These are phyloP conservation scores for Heliothis subflexa DNA, from an alignment of 1,140 invertebrate genomes.

Conservation along the genomic window DNA sequence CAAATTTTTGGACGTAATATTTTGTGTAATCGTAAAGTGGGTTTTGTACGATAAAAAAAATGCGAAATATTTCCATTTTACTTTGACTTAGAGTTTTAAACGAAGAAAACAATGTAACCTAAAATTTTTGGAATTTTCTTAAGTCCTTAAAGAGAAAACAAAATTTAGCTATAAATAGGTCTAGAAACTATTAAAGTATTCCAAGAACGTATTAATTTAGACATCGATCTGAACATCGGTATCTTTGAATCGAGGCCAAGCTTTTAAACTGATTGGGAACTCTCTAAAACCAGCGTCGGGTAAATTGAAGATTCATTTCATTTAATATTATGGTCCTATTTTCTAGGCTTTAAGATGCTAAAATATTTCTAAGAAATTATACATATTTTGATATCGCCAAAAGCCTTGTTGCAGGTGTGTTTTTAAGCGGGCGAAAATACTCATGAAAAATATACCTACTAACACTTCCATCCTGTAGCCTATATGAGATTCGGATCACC, in stretches of 20 bases:
- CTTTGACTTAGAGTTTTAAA: not conserved
- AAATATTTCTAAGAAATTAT: not conserved
- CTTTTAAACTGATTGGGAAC: conserved; percentile 33
- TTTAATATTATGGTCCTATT: not conserved
- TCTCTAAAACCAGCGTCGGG: not conserved
- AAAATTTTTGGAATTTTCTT: not conserved
- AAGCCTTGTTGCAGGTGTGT: no score
- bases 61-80: not conserved
- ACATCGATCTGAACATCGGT: conserved; percentile 23
- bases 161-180: not conserved
- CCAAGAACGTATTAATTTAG: conserved; percentile 6
- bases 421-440: no score
- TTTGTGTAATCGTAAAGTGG: no score
- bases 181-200: conserved; percentile 1
- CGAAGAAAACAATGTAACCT: not conserved
- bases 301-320: not conserved
- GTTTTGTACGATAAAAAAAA: no score
- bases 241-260: not conserved
- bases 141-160: no score
- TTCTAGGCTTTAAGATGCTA: not conserved
- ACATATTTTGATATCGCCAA: not conserved
- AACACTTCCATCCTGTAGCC: no score
- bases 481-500: no score
- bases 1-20: no score
- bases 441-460: no score